These are phyloP conservation scores for Neosalanx taihuensis DNA, from an alignment of 2,797 vertebrate species.

Conservation along the genomic window DNA sequence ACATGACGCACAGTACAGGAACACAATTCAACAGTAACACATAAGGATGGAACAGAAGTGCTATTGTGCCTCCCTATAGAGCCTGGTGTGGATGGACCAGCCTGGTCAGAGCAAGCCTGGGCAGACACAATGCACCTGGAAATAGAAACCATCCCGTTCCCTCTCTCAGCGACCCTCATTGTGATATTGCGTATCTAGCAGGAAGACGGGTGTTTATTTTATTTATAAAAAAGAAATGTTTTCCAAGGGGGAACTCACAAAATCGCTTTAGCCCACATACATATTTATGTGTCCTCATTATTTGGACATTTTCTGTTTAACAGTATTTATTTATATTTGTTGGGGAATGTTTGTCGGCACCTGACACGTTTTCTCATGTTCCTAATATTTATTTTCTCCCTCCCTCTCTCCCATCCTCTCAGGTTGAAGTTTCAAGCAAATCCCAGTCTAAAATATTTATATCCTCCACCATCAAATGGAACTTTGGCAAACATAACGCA, in stretches of 20 bases:
- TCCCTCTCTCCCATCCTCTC: slow-evolving; percentile 18
- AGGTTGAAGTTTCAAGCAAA: slow-evolving; percentile 91
- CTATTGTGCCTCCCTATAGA: too few species aligned
- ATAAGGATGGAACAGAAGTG: too few species aligned
- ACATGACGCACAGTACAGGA: too few species aligned
- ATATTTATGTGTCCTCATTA: slow-evolving; percentile 34
- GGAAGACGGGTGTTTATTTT: slow-evolving; percentile 29
- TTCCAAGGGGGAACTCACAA: slow-evolving; percentile 22
- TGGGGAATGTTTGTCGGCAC: slow-evolving; percentile 5
- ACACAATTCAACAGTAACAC: too few species aligned
- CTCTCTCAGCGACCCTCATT: slow-evolving; percentile 41
- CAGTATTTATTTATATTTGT: slow-evolving; percentile 4
- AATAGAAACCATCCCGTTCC: slow-evolving; percentile 35
- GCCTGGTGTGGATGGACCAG: background rate
- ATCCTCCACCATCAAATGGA: slow-evolving; percentile 88
- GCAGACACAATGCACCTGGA: slow-evolving; percentile 26
- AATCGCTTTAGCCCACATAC: slow-evolving; percentile 23
- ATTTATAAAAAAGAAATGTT: background rate
- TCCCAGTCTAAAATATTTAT: slow-evolving; percentile 93
- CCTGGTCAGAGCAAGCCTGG: slow-evolving; percentile 9
- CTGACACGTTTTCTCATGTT: slow-evolving; percentile 1
- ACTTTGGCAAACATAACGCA: slow-evolving; percentile 92
- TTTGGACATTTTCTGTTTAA: slow-evolving; percentile 19
- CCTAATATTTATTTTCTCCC: background rate
- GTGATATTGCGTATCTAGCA: slow-evolving; percentile 20